Base-by-base conservation (phyloP, 2,888 invertebrate genomes). In the Lysandra coridon region DNA sequence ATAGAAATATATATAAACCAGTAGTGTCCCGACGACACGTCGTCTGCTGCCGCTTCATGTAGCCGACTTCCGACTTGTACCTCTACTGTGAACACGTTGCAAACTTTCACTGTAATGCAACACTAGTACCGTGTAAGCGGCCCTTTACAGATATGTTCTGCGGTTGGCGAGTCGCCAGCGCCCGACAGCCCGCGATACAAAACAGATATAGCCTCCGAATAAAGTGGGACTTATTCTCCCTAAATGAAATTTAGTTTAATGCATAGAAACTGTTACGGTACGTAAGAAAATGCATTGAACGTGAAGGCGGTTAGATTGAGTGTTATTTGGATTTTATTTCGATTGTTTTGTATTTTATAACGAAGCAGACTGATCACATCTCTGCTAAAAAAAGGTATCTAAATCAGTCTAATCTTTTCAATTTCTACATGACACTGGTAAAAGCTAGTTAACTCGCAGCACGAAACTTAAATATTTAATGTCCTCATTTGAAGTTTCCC, bases 161-260 rank as follows among this genome's bases (percentile, higher is more conserved):
- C 33, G 69, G 69, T 37, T 69, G 69, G 69, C 69, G 69, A 5
- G 69, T 69, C 69, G 69, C 69, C 69, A 69, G 69, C 69, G 14
- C 69, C 69, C 33, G 69, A 37, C 69, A 69, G 69, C 33, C 17
- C 64, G 33, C 69, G 69, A 69, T 69, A 69, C 69, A 69, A 69
- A 69, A 69, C 69, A 69, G 37, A 69, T 37, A 69, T 37, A 69
- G 14, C 33, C 14, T 30, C 69, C 30, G 30, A 69, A 69, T 69
- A 69, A 69, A 69, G 69, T 69, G 69, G 69, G 17, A 37, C 69
- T 69, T 69, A 69, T 69, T 33, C 37, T 33, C 69, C 69, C 69
- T 69, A 69, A 69, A 69, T 69, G 33, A 69, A 69, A 69, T 69
- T 69, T 69, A 69, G 69, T 33, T 69, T 69, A 69, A 69, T 69